phyloP scores from a whole-genome alignment of 1,140 invertebrate species.

The Diabrotica undecimpunctata region DNA sequence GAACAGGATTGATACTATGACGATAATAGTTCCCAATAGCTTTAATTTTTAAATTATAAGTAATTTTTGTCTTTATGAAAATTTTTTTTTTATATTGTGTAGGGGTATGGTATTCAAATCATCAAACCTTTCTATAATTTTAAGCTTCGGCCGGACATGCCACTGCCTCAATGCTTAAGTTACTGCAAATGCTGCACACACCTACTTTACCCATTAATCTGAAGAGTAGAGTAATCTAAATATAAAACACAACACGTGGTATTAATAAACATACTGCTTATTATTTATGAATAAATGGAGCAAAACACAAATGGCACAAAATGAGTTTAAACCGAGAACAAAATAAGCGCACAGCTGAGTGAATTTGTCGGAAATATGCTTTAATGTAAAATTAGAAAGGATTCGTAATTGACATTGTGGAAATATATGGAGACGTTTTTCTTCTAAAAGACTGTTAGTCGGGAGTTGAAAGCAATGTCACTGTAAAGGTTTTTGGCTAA shows the following conservation, averaged over 20 bases:
- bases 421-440: conserved; percentile 2
- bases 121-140: no score
- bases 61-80: no score
- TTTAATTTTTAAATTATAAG: no score
- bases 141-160: no score
- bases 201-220: conserved; percentile 1
- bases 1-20: no score
- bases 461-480: background rate
- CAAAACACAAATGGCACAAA: background rate
- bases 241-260: background rate
- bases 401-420: background rate
- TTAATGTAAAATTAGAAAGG: conserved; percentile 27
- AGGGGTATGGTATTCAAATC: no score
- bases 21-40: no score
- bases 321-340: background rate
- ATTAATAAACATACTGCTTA: conserved; percentile 3
- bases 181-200: background rate
- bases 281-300: conserved; percentile 1
- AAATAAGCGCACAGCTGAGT: conserved; percentile 19
- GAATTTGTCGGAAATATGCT: conserved; percentile 25
- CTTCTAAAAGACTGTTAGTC: background rate
- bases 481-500: background rate
- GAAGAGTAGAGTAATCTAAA: background rate
- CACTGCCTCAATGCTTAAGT: background rate
- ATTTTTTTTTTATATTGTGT: no score